A percentile compares a stretch with the other conserved stretches of the same genome.
These are phyloP conservation scores for Lycorma delicatula DNA, from an alignment of 1,140 invertebrate genomes.

Conservation along the genomic window DNA sequence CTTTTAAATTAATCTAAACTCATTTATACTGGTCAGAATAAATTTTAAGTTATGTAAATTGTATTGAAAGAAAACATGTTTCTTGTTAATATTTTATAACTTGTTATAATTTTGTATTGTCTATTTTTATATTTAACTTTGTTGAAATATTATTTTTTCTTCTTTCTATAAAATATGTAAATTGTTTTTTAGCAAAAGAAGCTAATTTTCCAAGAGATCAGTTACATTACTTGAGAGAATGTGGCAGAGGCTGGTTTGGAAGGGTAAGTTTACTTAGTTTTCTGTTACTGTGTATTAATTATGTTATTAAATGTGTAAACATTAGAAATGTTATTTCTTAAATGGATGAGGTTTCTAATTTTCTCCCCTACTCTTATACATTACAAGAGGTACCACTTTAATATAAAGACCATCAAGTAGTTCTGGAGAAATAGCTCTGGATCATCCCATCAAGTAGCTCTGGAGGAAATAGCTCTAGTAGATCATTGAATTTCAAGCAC, in stretches of 20 bases:
- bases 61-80: background rate
- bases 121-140: background rate
- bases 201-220: slow-evolving; percentile 66
- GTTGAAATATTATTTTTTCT: background rate
- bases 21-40: background rate
- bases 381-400: too few relatives aligned
- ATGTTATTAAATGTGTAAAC: too few relatives aligned
- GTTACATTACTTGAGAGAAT: slow-evolving; percentile 71
- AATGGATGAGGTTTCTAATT: too few relatives aligned
- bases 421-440: too few relatives aligned
- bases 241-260: slow-evolving; percentile 82
- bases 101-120: background rate
- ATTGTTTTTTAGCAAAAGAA: slow-evolving; percentile 40
- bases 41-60: background rate
- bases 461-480: too few relatives aligned
- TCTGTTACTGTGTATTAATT: too few relatives aligned
- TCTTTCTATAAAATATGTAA: background rate
- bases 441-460: too few relatives aligned
- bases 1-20: background rate
- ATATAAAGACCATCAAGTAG: too few relatives aligned
- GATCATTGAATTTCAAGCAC: too few relatives aligned
- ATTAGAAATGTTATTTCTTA: too few relatives aligned
- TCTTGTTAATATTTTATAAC: background rate
- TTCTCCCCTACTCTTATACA: too few relatives aligned
- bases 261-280: too few relatives aligned